Evolutionary conservation across 2,113 vertebrate species (phyloP).

Genomic region (Pseudonaja textilis): DNA sequence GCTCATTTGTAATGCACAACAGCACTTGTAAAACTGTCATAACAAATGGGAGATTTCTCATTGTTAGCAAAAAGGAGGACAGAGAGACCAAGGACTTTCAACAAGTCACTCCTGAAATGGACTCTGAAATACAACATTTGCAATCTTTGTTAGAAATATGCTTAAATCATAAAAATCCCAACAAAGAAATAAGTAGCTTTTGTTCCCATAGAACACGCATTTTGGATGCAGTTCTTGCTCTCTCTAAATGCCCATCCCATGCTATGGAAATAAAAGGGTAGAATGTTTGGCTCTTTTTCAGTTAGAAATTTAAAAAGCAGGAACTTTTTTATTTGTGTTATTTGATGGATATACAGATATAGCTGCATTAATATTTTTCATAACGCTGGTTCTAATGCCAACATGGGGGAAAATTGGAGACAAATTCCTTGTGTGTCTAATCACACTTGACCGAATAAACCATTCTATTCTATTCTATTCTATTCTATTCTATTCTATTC

Average conservation of each 20-base stretch:
- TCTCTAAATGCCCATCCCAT: neutral
- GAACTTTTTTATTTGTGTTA: neutral
- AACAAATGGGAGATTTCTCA: slow-evolving; percentile 6
- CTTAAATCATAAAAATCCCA: slow-evolving; percentile 7
- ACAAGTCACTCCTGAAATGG: slow-evolving; percentile 6
- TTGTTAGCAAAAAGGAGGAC: neutral
- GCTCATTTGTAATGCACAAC: slow-evolving; percentile 6
- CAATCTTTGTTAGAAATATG: neutral
- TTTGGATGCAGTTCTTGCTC: neutral
- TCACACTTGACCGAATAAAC: neutral
- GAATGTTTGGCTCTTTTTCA: neutral
- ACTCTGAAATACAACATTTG: slow-evolving; percentile 4
- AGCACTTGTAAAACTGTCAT: slow-evolving; percentile 29
- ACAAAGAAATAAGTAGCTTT: neutral
- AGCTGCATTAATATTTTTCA: neutral
- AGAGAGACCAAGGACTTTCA: slow-evolving; percentile 6
- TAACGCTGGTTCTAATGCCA: neutral
- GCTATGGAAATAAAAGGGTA: neutral
- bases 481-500: neutral
- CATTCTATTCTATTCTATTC: neutral
- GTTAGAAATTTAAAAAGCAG: neutral
- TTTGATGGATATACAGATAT: neutral
- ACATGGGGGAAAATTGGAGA: neutral
- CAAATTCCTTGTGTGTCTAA: neutral
- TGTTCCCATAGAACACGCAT: neutral